Conservation (phyloP, 2,888 invertebrate species). For the Cloeon dipterum region DNA sequence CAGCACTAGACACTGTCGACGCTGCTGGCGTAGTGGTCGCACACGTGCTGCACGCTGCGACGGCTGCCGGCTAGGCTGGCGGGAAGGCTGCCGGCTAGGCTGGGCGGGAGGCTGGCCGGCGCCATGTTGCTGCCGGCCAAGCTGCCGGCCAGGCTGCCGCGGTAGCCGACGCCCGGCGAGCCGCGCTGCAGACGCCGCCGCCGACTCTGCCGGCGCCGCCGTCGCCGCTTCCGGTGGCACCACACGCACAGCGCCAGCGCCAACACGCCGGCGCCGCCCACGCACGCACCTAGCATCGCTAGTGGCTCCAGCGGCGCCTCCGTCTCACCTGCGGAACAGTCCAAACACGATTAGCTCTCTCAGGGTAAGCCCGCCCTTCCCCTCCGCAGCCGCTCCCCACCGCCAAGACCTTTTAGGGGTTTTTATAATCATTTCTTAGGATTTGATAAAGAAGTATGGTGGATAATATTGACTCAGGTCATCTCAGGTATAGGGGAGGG, state of each 20-base stretch:
- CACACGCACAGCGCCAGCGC: constrained; percentile 25
- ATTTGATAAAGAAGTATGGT: too few species aligned
- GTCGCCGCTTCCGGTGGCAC: constrained; percentile 25
- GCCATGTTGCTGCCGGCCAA: constrained; percentile 12
- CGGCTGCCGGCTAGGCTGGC: constrained; percentile 14
- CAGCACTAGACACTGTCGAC: constrained; percentile 32
- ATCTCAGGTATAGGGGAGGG: too few species aligned
- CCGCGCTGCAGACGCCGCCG: constrained; percentile 16
- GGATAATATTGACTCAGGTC: too few species aligned
- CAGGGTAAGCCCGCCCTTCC: too few species aligned
- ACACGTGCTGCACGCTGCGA: constrained; percentile 26
- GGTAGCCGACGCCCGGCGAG: constrained; percentile 15
- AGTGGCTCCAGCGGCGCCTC: constrained; percentile 30
- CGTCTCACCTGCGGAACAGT: constrained; percentile 20
- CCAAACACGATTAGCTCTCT: too few species aligned
- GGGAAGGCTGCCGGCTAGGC: constrained; percentile 13
- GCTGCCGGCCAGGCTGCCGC: constrained; percentile 9
- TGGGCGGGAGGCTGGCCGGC: constrained; percentile 3
- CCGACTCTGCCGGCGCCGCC: constrained; percentile 22
- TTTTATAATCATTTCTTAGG: too few species aligned
- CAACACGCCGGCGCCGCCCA: constrained; percentile 23
- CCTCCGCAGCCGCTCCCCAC: too few species aligned
- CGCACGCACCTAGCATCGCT: constrained; percentile 25
- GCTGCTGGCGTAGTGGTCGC: constrained; percentile 27
- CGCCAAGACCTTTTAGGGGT: too few species aligned